A percentile compares a stretch with the other conserved stretches of the same genome.
Conservation (phyloP, 2,888 invertebrate species). For the Zaprionus lineosus region DNA sequence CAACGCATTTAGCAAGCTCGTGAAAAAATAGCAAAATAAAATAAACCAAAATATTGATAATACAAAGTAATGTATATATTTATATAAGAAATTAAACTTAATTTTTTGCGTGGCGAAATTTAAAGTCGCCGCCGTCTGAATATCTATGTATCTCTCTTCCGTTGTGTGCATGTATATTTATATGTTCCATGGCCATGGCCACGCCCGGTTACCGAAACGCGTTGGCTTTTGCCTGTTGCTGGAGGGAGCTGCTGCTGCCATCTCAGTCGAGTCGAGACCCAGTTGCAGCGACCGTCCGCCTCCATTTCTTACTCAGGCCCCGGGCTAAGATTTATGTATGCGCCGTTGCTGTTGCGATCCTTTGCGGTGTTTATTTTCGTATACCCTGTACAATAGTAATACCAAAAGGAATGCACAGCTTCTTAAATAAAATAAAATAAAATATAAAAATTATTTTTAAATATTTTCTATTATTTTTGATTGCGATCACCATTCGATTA, state of each 20-base stretch:
- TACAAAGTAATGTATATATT: slow-evolving; percentile 23
- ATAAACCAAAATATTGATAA: slow-evolving; percentile 27
- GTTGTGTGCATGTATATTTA: slow-evolving; percentile 18
- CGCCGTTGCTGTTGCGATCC: slow-evolving; percentile 52
- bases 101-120: slow-evolving; percentile 69
- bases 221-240: slow-evolving; percentile 39
- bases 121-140: slow-evolving; percentile 48
- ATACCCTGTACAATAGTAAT: slow-evolving; percentile 34
- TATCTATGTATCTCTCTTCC: slow-evolving; percentile 14
- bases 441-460: no score
- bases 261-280: slow-evolving; percentile 19
- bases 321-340: slow-evolving; percentile 65
- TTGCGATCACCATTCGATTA: no score
- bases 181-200: slow-evolving; percentile 34
- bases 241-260: slow-evolving; percentile 5
- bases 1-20: slow-evolving; percentile 13
- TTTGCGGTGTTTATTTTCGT: slow-evolving; percentile 60
- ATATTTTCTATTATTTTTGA: no score
- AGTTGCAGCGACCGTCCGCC: slow-evolving; percentile 7
- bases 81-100: slow-evolving; percentile 51
- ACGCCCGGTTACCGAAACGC: slow-evolving; percentile 58
- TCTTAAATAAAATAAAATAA: no score
- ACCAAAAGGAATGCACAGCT: background rate
- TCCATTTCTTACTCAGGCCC: slow-evolving; percentile 25
- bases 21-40: slow-evolving; percentile 18